Evolutionary conservation across 2,797 vertebrate genomes (phyloP), one percentile per base, ranked within the genome.

Genomic region (Acomys russatus): DNA sequence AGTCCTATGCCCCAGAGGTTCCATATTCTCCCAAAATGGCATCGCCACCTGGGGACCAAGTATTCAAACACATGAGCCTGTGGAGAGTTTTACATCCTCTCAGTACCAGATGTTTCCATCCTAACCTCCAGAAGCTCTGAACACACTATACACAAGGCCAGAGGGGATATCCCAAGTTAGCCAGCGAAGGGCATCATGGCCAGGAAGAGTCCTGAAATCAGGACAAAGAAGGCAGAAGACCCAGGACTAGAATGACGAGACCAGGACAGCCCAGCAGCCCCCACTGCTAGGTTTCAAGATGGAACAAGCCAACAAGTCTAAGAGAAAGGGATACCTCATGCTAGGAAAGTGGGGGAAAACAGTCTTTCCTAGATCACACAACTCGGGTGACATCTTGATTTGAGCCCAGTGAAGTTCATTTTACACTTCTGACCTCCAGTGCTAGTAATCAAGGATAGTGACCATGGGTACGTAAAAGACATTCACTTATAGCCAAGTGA

Each of bases 101-200:
- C 25, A 28, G 33, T 49, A 33, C 25, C 25, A 63, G 18, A 91
- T 86, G 44, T 33, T 63, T 70, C 73, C 15, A 87, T 56, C 49
- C 51, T 88, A 95, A 83, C 80, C 63, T 68, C 70, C n/a, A 94
- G 74, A 96, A 74, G 51, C 14, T 85, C 23, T n/a, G 14, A 54
- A 49, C 35, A 61, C 20, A 20, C 68, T 88, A n/a, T 35, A 0
- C 70, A 64, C 20, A 4, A 64, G 49, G 38, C 28, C 68, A 85
- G 28, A 56, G 51, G 44, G 85, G 90, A 73, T 73, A 83, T 76
- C 23, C 38, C 78, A 20, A 23, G 25, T 94, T 70, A 93, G n/a
- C 10, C 61, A 87, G 22, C 1, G 35, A 8, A 56, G 15, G 8
- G 7, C 30, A 77, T 1, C 70, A 11, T 77, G 85, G 73, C 86